Base-by-base conservation (phyloP, 2,113 vertebrate species). In the Clarias batrachus region DNA sequence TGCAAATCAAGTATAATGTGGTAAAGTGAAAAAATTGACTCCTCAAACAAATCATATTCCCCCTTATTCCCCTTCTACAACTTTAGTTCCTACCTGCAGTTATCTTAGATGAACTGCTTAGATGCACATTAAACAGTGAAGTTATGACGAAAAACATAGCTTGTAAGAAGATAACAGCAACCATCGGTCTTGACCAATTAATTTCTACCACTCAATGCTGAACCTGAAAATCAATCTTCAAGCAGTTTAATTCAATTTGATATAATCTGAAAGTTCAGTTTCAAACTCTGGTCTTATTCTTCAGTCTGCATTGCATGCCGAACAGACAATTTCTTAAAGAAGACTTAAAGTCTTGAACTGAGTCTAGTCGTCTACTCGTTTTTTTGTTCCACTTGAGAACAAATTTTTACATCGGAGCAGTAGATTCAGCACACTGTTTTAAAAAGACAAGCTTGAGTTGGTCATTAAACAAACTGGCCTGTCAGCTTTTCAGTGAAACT, bases 391-490 rank as follows among this genome's bases (percentile, higher is more conserved):
- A 73, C 84, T 78, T 85, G 62, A 48, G 25, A 77, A 62, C 60
- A 82, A n/a, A 65, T 30, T n/a, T 37, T 9, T 65, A 57, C n/a
- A 11, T 54, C 68, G 73, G 70, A 63, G 66, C 4, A 1, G 11
- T 63, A 12, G 54, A 76, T 2, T 16, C 82, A 71, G 41, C n/a
- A 85, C 73, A 66, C 37, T 59, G 78, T 57, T 41, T 65, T 9
- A 65, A 86, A 83, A 86, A 80, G 82, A 83, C 63, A 59, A 62
- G 73, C 59, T 59, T 25, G 30, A 80, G 66, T 63, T 84, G 78
- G 78, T 82, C 54, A 76, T 71, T 73, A 84, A 84, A 57, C 84
- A 82, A 86, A 82, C 81, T 33, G 82, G 21, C 74, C 81, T 30
- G 33, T 77, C 41, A 71, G 85, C 85, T 76, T 27, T 88, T 71